phyloP scores from a whole-genome alignment of 1,140 invertebrate species.

The Pissodes strobi region DNA sequence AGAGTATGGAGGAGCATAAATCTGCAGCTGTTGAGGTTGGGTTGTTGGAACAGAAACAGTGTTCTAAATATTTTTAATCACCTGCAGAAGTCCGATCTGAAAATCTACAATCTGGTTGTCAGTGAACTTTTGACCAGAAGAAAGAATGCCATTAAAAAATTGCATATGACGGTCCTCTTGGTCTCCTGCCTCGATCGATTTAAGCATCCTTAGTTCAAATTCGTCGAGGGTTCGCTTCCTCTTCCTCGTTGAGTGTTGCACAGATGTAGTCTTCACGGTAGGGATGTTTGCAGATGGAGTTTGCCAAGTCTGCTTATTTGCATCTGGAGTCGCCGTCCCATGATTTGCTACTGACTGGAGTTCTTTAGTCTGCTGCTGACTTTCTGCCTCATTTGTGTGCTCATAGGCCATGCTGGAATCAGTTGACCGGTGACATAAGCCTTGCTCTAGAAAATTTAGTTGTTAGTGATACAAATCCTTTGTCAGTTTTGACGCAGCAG shows the following conservation, averaged over 20 bases:
- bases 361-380: constrained; percentile 1
- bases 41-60: no score
- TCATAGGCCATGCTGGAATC: constrained; percentile 6
- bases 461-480: constrained; percentile 13
- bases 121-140: constrained; percentile 13
- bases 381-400: constrained; percentile 2
- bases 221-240: constrained; percentile 16
- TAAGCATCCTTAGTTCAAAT: constrained; percentile 13
- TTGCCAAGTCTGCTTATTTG: background rate
- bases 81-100: no score
- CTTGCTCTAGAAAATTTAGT: constrained; percentile 8
- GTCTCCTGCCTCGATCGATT: constrained; percentile 4
- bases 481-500: background rate
- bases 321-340: background rate
- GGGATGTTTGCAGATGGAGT: background rate
- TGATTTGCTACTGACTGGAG: constrained; percentile 3
- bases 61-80: no score
- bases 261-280: constrained; percentile 3
- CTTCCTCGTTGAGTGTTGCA: constrained; percentile 6
- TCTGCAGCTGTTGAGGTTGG: no score
- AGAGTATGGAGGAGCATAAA: no score
- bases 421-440: constrained; percentile 8
- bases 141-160: constrained; percentile 13
- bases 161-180: background rate
- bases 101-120: no score